Evolutionary conservation across 2,113 vertebrate species (phyloP).

Genomic region (Rhabdomys dilectus): DNA sequence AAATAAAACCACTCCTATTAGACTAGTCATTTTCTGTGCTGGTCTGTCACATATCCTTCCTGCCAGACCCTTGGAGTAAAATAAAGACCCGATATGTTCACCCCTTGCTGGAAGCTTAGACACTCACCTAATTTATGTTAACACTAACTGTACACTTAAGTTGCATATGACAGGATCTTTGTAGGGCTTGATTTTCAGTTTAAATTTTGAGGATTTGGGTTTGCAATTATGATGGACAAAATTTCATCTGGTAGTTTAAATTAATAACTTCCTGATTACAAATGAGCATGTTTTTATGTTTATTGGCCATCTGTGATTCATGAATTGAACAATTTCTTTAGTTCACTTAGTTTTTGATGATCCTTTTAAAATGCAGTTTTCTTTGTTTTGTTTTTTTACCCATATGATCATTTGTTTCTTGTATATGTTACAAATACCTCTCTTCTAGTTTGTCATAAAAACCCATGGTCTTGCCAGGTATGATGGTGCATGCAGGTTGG

Average conservation of each 20-base stretch:
- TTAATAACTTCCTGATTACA: constrained; percentile 36
- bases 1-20: neutral
- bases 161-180: neutral
- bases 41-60: neutral
- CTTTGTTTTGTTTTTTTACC: neutral
- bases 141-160: neutral
- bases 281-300: constrained; percentile 17
- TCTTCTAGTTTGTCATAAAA: constrained; percentile 28
- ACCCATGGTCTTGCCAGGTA: neutral
- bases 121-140: neutral
- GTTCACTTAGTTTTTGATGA: neutral
- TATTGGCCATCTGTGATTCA: constrained; percentile 25
- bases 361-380: neutral
- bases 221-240: neutral
- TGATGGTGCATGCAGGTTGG: neutral
- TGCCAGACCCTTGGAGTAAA: neutral
- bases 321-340: constrained; percentile 15
- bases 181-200: constrained; percentile 19
- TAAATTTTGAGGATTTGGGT: neutral
- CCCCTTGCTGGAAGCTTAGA: neutral
- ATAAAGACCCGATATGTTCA: neutral
- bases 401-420: constrained; percentile 26
- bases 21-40: constrained; percentile 11
- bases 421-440: neutral
- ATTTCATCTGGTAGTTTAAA: constrained; percentile 23